These are phyloP conservation scores for Sphyrna mokarran DNA, from an alignment of 2,113 vertebrate genomes.

Conservation along the genomic window DNA sequence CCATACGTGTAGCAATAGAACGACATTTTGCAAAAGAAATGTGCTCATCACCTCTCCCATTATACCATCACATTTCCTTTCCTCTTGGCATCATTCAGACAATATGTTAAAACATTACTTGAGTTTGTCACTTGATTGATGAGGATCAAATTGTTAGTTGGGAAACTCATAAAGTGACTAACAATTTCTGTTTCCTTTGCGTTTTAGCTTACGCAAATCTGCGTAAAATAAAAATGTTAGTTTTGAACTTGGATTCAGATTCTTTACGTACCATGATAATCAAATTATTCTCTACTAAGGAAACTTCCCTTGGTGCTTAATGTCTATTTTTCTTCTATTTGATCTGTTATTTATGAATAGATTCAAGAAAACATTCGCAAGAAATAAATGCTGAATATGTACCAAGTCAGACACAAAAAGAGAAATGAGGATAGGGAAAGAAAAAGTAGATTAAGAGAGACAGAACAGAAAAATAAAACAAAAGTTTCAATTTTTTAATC, in stretches of 20 bases:
- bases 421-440: not conserved
- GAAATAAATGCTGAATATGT: not conserved
- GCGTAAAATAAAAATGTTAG: not conserved
- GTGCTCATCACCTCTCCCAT: not conserved
- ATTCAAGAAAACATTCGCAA: not conserved
- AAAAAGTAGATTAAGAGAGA: not conserved
- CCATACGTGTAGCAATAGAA: not conserved
- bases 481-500: not conserved
- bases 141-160: not conserved
- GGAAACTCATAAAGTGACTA: not conserved
- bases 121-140: not conserved
- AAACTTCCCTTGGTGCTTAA: not conserved
- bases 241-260: not conserved
- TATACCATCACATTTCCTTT: not conserved
- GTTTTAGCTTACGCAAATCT: not conserved
- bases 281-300: not conserved
- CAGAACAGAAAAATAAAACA: not conserved
- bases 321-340: not conserved
- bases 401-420: not conserved
- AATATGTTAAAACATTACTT: not conserved
- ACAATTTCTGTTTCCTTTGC: not conserved
- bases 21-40: slow-evolving; percentile 1
- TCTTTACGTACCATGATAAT: not conserved
- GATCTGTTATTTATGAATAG: not conserved
- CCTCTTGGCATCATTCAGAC: not conserved